phyloP scores from a whole-genome alignment of 2,797 vertebrate species.

The Molossus molossus region DNA sequence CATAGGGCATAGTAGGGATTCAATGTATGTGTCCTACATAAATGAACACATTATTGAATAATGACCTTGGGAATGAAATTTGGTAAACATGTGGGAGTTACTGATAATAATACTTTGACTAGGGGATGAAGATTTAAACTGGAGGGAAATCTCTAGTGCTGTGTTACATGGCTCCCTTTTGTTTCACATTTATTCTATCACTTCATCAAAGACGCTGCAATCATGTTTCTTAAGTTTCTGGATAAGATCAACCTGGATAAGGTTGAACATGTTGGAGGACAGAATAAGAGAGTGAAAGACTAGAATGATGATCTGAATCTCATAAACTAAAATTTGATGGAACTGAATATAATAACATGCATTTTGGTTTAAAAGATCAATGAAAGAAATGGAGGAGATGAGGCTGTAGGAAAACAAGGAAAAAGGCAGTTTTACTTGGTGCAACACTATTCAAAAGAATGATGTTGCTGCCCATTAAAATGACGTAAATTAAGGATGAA shows the following conservation, averaged over 20 bases:
- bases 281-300: background rate
- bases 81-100: background rate
- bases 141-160: background rate
- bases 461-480: background rate
- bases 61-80: background rate
- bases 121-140: background rate
- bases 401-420: background rate
- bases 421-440: background rate
- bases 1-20: background rate
- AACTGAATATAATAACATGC: background rate
- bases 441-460: background rate
- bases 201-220: background rate
- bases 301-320: background rate
- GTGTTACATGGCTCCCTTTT: background rate
- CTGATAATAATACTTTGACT: background rate
- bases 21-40: background rate
- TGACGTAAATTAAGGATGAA: background rate
- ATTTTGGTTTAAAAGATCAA: slow-evolving; percentile 18
- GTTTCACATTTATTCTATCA: background rate
- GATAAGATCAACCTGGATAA: background rate
- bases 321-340: slow-evolving; percentile 23
- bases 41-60: background rate
- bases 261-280: background rate
- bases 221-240: background rate
- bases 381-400: background rate